Conservation (phyloP, 1,140 invertebrate species). For the Drosophila watanabei region DNA sequence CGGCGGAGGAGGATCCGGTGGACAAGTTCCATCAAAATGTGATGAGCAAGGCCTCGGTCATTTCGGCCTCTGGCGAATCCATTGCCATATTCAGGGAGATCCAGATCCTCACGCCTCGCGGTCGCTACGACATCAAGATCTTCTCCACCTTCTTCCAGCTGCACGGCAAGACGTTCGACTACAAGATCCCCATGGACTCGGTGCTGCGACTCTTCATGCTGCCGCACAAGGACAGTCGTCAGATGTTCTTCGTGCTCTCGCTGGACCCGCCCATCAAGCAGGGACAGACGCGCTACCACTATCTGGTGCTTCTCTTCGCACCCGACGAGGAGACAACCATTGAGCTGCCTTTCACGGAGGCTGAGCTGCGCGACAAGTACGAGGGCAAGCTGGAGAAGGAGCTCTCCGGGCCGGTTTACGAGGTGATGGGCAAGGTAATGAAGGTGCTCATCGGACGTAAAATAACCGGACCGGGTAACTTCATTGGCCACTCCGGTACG, state of each 20-base stretch:
- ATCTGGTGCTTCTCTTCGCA: slow-evolving; percentile 97
- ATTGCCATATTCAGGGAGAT: slow-evolving; percentile 98
- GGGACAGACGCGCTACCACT: slow-evolving; percentile 98
- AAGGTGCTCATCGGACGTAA: slow-evolving; percentile 97
- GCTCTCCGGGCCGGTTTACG: slow-evolving; percentile 96
- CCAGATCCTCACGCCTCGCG: slow-evolving; percentile 99
- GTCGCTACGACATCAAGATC: slow-evolving; percentile 99
- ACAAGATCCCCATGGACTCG: slow-evolving; percentile 99
- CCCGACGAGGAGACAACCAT: slow-evolving; percentile 98
- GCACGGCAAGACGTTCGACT: slow-evolving; percentile 99
- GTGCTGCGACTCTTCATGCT: slow-evolving; percentile 97
- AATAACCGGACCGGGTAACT: slow-evolving; percentile 97
- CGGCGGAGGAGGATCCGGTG: slow-evolving; percentile 95
- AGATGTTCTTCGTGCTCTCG: slow-evolving; percentile 99
- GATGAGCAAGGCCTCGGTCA: slow-evolving; percentile 98
- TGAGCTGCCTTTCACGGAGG: slow-evolving; percentile 96
- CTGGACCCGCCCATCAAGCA: slow-evolving; percentile 99
- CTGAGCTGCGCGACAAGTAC: slow-evolving; percentile 97
- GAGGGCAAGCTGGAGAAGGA: slow-evolving; percentile 97
- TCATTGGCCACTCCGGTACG: slow-evolving; percentile 95
- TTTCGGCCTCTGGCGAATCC: slow-evolving; percentile 98
- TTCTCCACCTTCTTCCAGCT: slow-evolving; percentile 99
- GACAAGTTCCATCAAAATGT: slow-evolving; percentile 98
- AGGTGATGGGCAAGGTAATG: slow-evolving; percentile 98
- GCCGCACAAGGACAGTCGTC: slow-evolving; percentile 98